These are phyloP conservation scores for Porites cylindrica DNA, from an alignment of 92 coral and sea anemone species.

Conservation along the genomic window DNA sequence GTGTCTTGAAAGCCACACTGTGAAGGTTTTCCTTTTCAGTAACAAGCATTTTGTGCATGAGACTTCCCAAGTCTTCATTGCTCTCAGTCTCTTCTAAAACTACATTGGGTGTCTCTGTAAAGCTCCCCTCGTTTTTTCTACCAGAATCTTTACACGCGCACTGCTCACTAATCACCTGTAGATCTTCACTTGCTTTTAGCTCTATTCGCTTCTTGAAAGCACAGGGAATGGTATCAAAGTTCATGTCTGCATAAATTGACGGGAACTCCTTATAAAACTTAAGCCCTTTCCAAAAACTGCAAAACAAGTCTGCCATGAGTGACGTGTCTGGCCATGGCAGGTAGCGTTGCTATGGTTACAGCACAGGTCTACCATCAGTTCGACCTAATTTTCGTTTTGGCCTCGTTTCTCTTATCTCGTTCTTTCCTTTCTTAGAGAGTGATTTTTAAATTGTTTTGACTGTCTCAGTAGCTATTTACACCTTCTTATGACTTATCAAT, in stretches of 20 bases:
- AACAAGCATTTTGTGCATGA: conserved; percentile 56
- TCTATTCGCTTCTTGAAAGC: conserved; percentile 67
- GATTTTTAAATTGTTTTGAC: too few relatives aligned
- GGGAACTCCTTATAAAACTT: background rate
- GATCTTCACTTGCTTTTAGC: conserved; percentile 63
- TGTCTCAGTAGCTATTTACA: too few relatives aligned
- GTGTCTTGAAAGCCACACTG: conserved; percentile 18
- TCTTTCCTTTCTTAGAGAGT: too few relatives aligned
- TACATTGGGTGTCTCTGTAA: background rate
- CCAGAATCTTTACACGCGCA: background rate
- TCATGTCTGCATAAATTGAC: background rate
- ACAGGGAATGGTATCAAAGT: conserved; percentile 60
- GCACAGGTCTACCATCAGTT: background rate
- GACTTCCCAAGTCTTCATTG: conserved; percentile 18
- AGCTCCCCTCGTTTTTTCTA: background rate
- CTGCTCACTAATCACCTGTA: conserved; percentile 35
- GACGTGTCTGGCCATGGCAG: background rate
- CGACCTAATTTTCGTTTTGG: background rate
- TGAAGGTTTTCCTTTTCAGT: conserved; percentile 33
- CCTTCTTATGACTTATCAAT: too few relatives aligned
- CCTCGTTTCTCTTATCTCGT: too few relatives aligned
- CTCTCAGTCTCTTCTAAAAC: background rate
- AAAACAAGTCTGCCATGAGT: too few relatives aligned
- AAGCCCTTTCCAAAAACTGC: too few relatives aligned
- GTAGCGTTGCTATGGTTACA: background rate